Evolutionary conservation across 2,797 vertebrate species (phyloP).

Genomic region (Hybognathus amarus): DNA sequence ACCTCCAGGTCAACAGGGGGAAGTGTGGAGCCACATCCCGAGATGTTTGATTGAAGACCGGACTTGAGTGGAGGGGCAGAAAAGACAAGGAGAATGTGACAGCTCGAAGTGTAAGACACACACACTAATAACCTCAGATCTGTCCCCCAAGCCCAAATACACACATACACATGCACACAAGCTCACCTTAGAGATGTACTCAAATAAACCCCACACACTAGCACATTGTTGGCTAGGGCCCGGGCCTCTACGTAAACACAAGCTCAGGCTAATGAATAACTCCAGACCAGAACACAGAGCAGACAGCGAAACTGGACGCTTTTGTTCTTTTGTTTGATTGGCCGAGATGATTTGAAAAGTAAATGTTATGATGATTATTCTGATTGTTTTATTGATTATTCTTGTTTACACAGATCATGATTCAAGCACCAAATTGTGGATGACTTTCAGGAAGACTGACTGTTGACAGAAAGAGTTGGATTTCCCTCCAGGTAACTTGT

Average conservation of each 20-base stretch:
- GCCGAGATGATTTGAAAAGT: slow-evolving; percentile 15
- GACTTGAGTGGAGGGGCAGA: background rate
- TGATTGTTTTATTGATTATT: slow-evolving; percentile 23
- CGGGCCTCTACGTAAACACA: slow-evolving; percentile 47
- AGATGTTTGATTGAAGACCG: background rate
- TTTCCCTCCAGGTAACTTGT: background rate
- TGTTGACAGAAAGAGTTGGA: background rate
- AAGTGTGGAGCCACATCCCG: background rate
- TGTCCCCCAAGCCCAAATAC: slow-evolving; percentile 36
- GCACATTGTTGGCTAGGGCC: slow-evolving; percentile 35
- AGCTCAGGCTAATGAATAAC: slow-evolving; percentile 54
- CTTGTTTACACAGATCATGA: background rate
- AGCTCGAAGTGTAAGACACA: slow-evolving; percentile 28
- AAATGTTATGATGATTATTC: slow-evolving; percentile 29
- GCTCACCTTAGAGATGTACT: slow-evolving; percentile 58
- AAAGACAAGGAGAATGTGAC: slow-evolving; percentile 13
- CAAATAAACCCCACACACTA: slow-evolving; percentile 55
- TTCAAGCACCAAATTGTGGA: background rate
- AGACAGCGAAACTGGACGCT: slow-evolving; percentile 39
- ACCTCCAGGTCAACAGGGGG: slow-evolving; percentile 26
- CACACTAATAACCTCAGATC: slow-evolving; percentile 66
- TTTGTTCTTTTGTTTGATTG: slow-evolving; percentile 37
- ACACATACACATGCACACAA: slow-evolving; percentile 45
- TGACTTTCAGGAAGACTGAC: background rate
- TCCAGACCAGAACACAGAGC: slow-evolving; percentile 21